Evolutionary conservation across 2,888 invertebrate genomes (phyloP), one percentile per base, ranked within the genome.

Genomic region (Drosophila monieri): DNA sequence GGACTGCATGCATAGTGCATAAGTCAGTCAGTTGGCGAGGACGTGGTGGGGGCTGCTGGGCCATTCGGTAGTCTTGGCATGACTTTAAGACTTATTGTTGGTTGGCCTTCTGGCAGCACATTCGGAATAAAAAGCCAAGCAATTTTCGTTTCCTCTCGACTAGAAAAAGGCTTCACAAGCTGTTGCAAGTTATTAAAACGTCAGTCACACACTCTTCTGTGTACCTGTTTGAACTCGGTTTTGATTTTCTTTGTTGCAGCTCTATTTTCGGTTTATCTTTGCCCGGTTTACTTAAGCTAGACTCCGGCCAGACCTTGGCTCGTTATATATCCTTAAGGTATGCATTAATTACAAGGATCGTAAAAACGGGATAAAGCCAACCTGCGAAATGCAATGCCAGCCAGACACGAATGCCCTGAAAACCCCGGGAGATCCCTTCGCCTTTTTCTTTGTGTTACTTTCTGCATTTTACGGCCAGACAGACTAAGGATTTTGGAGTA

Each of bases 281-380:
- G 15, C 10, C 12, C 27, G 27, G 49, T 61, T 53, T 55, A 37
- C 51, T 47, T 47, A 57, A 14, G 44, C 51, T 25, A 44, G 60
- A 61, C 60, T 61, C 48, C 48, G 39, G 43, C 74, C 72, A 69
- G 70, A 44, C 67, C 67, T 8, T 18, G 30, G 6, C 64, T 68
- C 55, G 61, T 48, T 59, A 56, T 73, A 88, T 76, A 78, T 85
- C 85, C 85, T 87, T 75, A 78, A 87, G 83, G 88, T 78, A 80
- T 84, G 85, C 81, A 86, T 83, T 83, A 83, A 83, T 83, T 83
- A 88, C 88, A 66, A 62, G 68, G 80, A 70, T 84, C 88, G 77
- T 88, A 86, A 88, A 88, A 86, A 47, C 47, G 30, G 57, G 23
- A 37, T 9, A 25, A 27, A 18, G 46, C 23, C 18, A 51, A 25